phyloP scores from a whole-genome alignment of 2,797 vertebrate species.

The Chanos chanos region DNA sequence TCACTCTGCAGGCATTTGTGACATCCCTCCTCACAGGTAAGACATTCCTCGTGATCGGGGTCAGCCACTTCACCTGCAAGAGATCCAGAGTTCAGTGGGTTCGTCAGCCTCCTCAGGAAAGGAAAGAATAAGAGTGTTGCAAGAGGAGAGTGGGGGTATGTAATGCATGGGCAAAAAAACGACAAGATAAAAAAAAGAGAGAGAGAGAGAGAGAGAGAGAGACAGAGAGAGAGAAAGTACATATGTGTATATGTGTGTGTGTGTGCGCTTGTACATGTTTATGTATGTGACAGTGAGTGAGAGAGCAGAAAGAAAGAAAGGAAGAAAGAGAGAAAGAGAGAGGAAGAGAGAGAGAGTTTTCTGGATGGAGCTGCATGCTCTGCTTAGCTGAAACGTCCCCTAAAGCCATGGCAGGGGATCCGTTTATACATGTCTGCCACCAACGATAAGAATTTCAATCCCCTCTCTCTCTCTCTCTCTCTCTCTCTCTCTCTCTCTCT shows the following conservation, averaged over 20 bases:
- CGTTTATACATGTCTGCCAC: slow-evolving; percentile 49
- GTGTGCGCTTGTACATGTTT: not conserved
- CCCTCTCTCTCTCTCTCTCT: slow-evolving; percentile 27
- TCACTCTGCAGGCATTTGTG: slow-evolving; percentile 77
- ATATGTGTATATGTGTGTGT: slow-evolving; percentile 17
- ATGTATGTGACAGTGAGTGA: not conserved
- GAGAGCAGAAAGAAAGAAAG: no score
- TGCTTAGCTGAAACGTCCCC: slow-evolving; percentile 10
- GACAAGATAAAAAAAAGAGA: not conserved
- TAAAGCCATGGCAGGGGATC: slow-evolving; percentile 21
- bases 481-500: slow-evolving; percentile 13
- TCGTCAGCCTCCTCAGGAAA: not conserved
- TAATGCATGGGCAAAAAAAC: no score
- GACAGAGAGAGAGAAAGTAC: slow-evolving; percentile 1
- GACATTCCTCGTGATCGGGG: slow-evolving; percentile 66
- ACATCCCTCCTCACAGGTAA: slow-evolving; percentile 84
- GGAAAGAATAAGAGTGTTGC: not conserved
- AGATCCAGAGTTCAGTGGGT: not conserved
- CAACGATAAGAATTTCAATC: slow-evolving; percentile 52
- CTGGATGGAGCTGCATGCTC: not conserved
- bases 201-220: not conserved
- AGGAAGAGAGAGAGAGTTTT: no score
- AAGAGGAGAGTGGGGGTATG: no score
- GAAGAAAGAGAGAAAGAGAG: no score
- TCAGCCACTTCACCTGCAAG: slow-evolving; percentile 73